Percentiles rank a stretch among this genome's conserved stretches.
Conservation (phyloP, 64 coral and sea anemone species). For the Montipora capricornis region DNA sequence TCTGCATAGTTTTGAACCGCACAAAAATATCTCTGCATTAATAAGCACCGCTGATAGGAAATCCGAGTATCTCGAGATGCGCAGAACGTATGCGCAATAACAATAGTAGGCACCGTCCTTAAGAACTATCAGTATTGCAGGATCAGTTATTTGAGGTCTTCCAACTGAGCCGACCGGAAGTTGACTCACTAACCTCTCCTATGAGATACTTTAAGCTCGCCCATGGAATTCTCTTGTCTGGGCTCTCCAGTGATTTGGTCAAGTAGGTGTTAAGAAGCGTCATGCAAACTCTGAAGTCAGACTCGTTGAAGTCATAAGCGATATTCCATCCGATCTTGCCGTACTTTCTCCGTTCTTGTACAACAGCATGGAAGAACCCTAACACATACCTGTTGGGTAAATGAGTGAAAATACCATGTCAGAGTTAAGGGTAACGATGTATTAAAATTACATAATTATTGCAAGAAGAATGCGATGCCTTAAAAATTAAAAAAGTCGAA, state of each 20-base stretch:
- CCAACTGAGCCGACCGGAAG: neutral
- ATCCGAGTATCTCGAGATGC: too few species aligned
- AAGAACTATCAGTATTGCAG: too few species aligned
- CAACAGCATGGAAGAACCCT: slow-evolving; percentile 95
- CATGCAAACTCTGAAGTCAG: slow-evolving; percentile 97
- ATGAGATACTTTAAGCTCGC: slow-evolving; percentile 98
- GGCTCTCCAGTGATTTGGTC: slow-evolving; percentile 79
- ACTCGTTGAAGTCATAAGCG: slow-evolving; percentile 99
- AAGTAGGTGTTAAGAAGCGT: slow-evolving; percentile 93
- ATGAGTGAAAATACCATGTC: neutral
- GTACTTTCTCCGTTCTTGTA: slow-evolving; percentile 97
- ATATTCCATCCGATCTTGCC: slow-evolving; percentile 99
- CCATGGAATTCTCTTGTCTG: slow-evolving; percentile 94
- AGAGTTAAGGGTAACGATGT: neutral
- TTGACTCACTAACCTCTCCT: slow-evolving; percentile 77
- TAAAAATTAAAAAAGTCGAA: too few species aligned
- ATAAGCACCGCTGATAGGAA: too few species aligned
- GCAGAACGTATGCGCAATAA: too few species aligned
- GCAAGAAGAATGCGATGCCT: too few species aligned
- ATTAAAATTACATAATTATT: too few species aligned
- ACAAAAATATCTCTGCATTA: too few species aligned
- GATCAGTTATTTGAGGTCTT: too few species aligned
- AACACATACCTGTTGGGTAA: slow-evolving; percentile 60
- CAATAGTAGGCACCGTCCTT: too few species aligned
- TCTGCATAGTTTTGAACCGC: too few species aligned